A percentile compares a stretch with the other conserved stretches of the same genome.
phyloP scores from a whole-genome alignment of 1,140 invertebrate genomes.

The Zaprionus camerounensis region DNA sequence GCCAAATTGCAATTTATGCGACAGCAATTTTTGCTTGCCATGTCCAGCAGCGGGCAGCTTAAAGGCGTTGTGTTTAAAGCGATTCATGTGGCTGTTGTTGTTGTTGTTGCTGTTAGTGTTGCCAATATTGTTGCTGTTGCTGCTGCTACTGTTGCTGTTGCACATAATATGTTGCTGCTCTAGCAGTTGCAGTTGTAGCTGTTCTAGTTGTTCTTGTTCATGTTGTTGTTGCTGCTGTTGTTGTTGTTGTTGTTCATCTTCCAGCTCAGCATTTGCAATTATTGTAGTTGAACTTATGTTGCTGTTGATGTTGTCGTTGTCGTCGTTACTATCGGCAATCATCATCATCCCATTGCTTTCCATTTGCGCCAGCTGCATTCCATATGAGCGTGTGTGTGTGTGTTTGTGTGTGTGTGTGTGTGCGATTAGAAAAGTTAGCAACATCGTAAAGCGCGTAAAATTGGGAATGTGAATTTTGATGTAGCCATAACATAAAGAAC shows the following conservation, averaged over 20 bases:
- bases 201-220: constrained; percentile 4
- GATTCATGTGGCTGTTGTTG: constrained; percentile 37
- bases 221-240: constrained; percentile 17
- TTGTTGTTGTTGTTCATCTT: constrained; percentile 33
- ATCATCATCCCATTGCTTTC: constrained; percentile 34
- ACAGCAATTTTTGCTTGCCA: constrained; percentile 29
- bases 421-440: constrained; percentile 63
- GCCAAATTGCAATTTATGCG: constrained; percentile 41
- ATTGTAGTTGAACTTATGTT: background rate
- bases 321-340: constrained; percentile 22
- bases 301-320: constrained; percentile 15
- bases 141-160: background rate
- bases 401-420: constrained; percentile 32
- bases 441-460: constrained; percentile 34
- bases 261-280: constrained; percentile 19
- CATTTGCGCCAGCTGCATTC: constrained; percentile 67
- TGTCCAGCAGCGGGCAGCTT: constrained; percentile 47
- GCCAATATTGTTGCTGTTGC: constrained; percentile 20
- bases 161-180: background rate
- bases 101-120: constrained; percentile 20
- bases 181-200: constrained; percentile 16
- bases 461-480: constrained; percentile 20
- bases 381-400: constrained; percentile 33
- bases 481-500: constrained; percentile 36
- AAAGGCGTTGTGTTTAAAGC: constrained; percentile 57